Conservation (phyloP, 2,797 vertebrate genomes). For the Pagetopsis macropterus region DNA sequence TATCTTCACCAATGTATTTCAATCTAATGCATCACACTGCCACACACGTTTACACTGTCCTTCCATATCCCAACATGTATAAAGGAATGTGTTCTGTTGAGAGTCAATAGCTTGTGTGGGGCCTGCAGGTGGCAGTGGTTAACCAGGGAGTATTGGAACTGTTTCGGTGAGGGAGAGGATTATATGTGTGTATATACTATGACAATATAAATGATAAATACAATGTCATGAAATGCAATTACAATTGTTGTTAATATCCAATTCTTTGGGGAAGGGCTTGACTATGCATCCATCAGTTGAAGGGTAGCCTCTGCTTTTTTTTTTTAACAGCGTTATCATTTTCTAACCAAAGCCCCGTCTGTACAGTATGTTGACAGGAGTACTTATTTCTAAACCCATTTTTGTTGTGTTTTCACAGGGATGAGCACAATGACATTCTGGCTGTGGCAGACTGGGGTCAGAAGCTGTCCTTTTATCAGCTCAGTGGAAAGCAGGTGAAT, state of each 20-base stretch:
- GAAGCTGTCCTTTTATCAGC: conserved; percentile 97
- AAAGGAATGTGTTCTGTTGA: neutral
- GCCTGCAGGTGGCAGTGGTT: conserved; percentile 75
- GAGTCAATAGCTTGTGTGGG: neutral
- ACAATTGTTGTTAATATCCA: neutral
- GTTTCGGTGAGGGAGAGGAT: conserved; percentile 23
- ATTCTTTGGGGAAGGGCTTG: neutral
- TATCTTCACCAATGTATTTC: neutral
- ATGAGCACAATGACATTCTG: conserved; percentile 95
- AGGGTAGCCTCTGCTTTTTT: conserved; percentile 26
- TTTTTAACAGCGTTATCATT: conserved; percentile 10
- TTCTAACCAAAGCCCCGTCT: conserved; percentile 20
- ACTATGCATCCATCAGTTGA: neutral
- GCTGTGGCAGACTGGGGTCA: conserved; percentile 98
- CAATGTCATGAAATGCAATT: neutral
- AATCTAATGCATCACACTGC: neutral
- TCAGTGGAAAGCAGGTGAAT: conserved; percentile 97
- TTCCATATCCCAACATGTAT: neutral
- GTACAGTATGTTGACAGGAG: conserved; percentile 39
- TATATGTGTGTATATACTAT: neutral
- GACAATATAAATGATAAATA: conserved; percentile 3
- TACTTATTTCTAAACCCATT: conserved; percentile 24
- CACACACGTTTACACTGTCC: neutral
- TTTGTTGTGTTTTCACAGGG: conserved; percentile 81
- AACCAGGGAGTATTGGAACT: conserved; percentile 21